phyloP scores from a whole-genome alignment of 2,113 vertebrate species.

The Leptobrachium leishanense region DNA sequence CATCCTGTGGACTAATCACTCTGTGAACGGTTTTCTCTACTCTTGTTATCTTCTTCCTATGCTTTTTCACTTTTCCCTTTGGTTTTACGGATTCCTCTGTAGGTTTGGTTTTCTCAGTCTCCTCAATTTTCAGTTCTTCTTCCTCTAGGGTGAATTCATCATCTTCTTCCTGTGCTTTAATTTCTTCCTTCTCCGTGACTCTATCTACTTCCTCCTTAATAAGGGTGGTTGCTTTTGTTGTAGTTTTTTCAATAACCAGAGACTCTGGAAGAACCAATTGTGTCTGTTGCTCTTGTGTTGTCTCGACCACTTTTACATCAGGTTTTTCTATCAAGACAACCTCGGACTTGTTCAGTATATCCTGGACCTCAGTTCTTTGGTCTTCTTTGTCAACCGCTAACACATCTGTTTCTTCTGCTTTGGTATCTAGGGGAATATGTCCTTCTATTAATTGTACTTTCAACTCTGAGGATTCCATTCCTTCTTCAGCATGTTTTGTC shows the following conservation, averaged over 20 bases:
- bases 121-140: not conserved
- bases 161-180: not conserved
- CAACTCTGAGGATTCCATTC: not conserved
- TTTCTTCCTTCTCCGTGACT: not conserved
- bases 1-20: not conserved
- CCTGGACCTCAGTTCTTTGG: not conserved
- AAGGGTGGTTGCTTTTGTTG: not conserved
- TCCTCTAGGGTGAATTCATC: not conserved
- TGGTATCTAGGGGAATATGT: not conserved
- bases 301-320: not conserved
- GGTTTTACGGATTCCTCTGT: not conserved
- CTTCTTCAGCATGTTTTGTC: not conserved
- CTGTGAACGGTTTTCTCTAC: not conserved
- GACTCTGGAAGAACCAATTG: not conserved
- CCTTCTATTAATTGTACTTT: not conserved
- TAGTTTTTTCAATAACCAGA: not conserved
- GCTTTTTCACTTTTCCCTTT: constrained; percentile 18
- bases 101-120: not conserved
- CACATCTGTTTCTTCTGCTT: not conserved
- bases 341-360: not conserved
- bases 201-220: not conserved
- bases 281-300: not conserved
- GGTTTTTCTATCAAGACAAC: not conserved
- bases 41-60: constrained; percentile 8
- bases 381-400: too few relatives aligned